phyloP scores from a whole-genome alignment of 2,888 invertebrate species.

The Amphipyra berbera region DNA sequence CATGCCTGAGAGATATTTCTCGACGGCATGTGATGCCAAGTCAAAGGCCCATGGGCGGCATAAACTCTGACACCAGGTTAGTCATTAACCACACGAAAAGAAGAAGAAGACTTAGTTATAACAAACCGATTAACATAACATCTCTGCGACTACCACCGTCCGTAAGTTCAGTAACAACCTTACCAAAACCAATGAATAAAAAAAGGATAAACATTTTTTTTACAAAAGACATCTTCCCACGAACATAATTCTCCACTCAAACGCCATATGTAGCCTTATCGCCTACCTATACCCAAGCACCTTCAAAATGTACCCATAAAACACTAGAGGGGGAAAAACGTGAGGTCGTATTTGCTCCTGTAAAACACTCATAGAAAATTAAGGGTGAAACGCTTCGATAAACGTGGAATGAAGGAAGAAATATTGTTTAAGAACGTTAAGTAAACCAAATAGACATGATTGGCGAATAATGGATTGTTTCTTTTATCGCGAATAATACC shows the following conservation, averaged over 20 bases:
- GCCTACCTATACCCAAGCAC: constrained; percentile 34
- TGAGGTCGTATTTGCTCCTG: constrained; percentile 32
- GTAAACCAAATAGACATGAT: constrained; percentile 30
- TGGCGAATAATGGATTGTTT: constrained; percentile 17
- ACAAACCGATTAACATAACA: too few relatives aligned
- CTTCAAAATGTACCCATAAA: constrained; percentile 48
- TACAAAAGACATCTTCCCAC: constrained; percentile 5
- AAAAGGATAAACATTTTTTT: constrained; percentile 21
- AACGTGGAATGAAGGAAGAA: constrained; percentile 35
- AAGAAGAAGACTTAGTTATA: too few relatives aligned
- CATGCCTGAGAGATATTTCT: too few relatives aligned
- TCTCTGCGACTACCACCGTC: too few relatives aligned
- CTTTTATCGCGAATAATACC: constrained; percentile 1
- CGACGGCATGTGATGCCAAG: too few relatives aligned
- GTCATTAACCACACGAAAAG: too few relatives aligned
- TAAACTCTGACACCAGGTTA: too few relatives aligned
- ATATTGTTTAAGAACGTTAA: constrained; percentile 45
- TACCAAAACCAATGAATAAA: constrained; percentile 36
- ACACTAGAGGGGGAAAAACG: constrained; percentile 20
- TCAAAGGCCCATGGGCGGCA: too few relatives aligned
- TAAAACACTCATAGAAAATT: constrained; percentile 53
- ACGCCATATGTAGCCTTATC: constrained; percentile 35
- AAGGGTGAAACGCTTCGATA: constrained; percentile 37
- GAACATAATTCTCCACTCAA: constrained; percentile 19
- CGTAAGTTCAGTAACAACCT: too few relatives aligned